Evolutionary conservation across 2,888 invertebrate species (phyloP).

Genomic region (Phymatocera aterrima): DNA sequence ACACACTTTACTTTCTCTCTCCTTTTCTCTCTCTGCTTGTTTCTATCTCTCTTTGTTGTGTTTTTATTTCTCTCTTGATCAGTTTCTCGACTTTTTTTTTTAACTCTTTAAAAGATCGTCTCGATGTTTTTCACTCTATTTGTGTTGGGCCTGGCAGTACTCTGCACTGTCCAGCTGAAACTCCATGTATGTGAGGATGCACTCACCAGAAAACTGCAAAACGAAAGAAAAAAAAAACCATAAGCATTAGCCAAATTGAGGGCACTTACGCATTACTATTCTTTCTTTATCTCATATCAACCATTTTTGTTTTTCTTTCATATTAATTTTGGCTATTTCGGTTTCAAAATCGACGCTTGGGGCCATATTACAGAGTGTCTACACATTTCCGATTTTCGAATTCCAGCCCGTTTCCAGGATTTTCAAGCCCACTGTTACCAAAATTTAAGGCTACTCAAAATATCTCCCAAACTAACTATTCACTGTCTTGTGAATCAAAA

Average conservation of each 20-base stretch:
- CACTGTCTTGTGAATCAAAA: too few relatives aligned
- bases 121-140: conserved; percentile 79
- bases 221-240: conserved; percentile 68
- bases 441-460: too few relatives aligned
- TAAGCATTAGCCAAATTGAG: background rate
- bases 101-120: background rate
- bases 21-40: background rate
- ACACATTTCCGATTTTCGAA: too few relatives aligned
- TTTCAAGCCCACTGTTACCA: too few relatives aligned
- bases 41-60: conserved; percentile 10
- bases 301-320: background rate
- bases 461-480: too few relatives aligned
- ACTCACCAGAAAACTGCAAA: conserved; percentile 91
- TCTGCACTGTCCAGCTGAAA: conserved; percentile 99
- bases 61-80: conserved; percentile 4
- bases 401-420: too few relatives aligned
- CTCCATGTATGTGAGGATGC: conserved; percentile 97
- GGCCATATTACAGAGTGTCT: too few relatives aligned
- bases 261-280: background rate
- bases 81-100: conserved; percentile 28
- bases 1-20: background rate
- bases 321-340: background rate
- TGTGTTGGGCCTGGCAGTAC: conserved; percentile 99
- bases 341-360: too few relatives aligned
- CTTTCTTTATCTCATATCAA: background rate